These are phyloP conservation scores for Lithosia quadra DNA, from an alignment of 2,888 invertebrate species.

Conservation along the genomic window DNA sequence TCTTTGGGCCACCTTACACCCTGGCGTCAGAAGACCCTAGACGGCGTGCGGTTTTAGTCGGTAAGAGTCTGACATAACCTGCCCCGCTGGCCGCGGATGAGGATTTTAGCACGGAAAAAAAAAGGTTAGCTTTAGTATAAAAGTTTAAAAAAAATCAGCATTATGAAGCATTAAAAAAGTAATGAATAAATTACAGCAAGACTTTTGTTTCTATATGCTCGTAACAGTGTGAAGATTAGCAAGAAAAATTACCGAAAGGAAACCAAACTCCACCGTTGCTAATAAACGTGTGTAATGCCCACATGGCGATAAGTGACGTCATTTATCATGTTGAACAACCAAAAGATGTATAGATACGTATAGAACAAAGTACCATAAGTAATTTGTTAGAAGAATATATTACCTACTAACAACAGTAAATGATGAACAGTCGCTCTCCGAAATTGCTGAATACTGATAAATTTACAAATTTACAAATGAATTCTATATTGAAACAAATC, in stretches of 20 bases:
- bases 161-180: background rate
- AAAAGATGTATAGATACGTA: conserved; percentile 4
- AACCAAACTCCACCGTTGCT: conserved; percentile 30
- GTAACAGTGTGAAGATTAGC: conserved; percentile 26
- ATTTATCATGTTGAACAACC: conserved; percentile 36
- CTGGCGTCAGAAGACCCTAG: no score
- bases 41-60: no score
- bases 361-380: background rate
- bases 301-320: conserved; percentile 37
- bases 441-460: no score
- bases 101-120: no score
- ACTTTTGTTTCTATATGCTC: background rate
- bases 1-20: no score
- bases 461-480: no score
- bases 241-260: conserved; percentile 28
- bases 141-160: no score
- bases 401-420: background rate
- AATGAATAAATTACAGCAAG: background rate
- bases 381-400: background rate
- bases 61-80: no score
- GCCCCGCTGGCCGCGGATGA: no score
- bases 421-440: no score
- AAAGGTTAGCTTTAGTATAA: no score
- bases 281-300: conserved; percentile 47
- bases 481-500: no score